Evolutionary conservation across 35 echinoderm and acorn worm genomes (phyloP), one percentile per base, ranked within the genome.

Genomic region (Apostichopus japonicus): DNA sequence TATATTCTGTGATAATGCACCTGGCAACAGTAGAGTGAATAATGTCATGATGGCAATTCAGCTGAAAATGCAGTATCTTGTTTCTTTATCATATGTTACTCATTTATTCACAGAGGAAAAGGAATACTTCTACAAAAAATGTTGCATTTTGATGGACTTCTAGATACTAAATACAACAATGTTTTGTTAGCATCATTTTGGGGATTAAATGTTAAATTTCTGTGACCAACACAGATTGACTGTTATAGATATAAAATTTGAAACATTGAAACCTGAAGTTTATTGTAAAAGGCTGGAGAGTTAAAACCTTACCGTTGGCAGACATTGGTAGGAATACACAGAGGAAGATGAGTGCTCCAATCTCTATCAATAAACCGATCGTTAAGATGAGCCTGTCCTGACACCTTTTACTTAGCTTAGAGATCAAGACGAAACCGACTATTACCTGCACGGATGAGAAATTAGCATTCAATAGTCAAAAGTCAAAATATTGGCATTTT

Each of bases 361-460:
- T 79, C 81, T 95, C 91, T 53, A 95, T 84, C 14, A 87, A 9
- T n/a, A 97, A 24, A 15, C 93, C 84, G 5, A 86, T 65, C n/a
- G 87, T 59, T 11, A 97, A 79, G 13, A 97, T 67, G 5, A 84
- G 55, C 8, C 96, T 86, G 72, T 97, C 96, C 57, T 95, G 92
- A 59, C 93, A 6, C 5, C 25, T 13, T 54, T 91, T 97, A 51
- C 96, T 97, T 23, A 97, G 16, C 9, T 84, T 57, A 21, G 93
- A 95, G 83, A 97, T 92, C 8, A 92, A 4, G 16, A 95, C n/a
- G 54, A 97, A 97, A 55, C 83, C 87, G 65, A 95, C 16, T 14
- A 95, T 90, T 79, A 94, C 78, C 95, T 97, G 93, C 51, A 77
- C 54, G 17, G 10, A 84, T 67, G 33, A 80, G 92, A 77, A 61